Base-by-base conservation (phyloP, 2,888 invertebrate species). In the Brachypalpus laphriformis region DNA sequence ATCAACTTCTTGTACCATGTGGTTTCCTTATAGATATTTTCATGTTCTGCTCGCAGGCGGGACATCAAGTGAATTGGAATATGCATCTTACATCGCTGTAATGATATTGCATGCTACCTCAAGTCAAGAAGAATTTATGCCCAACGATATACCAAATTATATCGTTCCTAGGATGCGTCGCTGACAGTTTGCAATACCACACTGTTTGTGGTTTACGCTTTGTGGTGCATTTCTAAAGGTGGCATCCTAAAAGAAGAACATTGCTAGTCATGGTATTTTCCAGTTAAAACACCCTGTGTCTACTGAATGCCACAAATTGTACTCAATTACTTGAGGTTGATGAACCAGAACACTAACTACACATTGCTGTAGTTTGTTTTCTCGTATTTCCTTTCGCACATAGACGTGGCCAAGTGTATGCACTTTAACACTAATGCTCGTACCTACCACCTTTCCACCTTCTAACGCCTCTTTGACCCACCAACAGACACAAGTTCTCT, bases 381-480 rank as follows among this genome's bases (percentile, higher is more conserved):
- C 18, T n/a, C 7, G 9, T 20, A 56, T 68, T 63, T 18, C 18
- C 16, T n/a, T 18, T 40, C 14, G 56, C 28, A 54, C 81, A 65
- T 56, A 70, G 63, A 81, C 70, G 81, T 81, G 75, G 81, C 74
- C 74, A 81, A 82, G 81, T 75, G 70, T 75, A 57, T 82, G 56
- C 63, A 57, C 37, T 81, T 68, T 47, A 82, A 70, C 70, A 61
- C 66, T 42, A 14, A 42, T 20, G 40, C 56, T n/a, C n/a, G 25
- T 25, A 25, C n/a, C n/a, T 61, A 5, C 28, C 61, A 45, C 45
- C 66, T 68, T 74, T 61, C 47, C 28, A 61, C 59, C 68, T 61
- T 71, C 25, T 47, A 49, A 14, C 16, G 42, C 14, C 31, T 49
- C 40, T 65, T 63, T 75, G 63, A 63, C 54, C 54, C 61, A 49